Percentiles rank a stretch among this genome's conserved stretches.
Conservation (phyloP, 2,113 vertebrate species). For the Silurus glanis region DNA sequence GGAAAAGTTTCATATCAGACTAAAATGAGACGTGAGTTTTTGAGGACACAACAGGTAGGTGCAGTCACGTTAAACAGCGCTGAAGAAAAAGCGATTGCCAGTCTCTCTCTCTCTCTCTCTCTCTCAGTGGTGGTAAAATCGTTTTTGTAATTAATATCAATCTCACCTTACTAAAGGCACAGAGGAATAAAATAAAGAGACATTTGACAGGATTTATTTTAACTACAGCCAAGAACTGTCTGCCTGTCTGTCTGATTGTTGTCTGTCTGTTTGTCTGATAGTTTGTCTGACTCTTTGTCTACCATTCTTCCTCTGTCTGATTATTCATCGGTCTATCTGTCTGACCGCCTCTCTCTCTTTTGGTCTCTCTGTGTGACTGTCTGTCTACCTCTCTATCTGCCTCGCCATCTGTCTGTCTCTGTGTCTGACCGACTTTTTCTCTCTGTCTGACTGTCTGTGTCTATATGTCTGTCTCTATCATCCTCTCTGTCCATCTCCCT, state of each 20-base stretch:
- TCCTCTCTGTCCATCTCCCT: neutral
- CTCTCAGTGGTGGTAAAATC: neutral
- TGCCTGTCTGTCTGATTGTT: neutral
- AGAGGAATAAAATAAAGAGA: neutral
- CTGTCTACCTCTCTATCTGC: neutral
- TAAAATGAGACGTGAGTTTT: neutral
- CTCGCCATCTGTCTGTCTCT: neutral
- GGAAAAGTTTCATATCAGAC: neutral
- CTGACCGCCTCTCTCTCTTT: neutral
- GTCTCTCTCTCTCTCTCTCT: neutral
- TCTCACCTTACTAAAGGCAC: neutral
- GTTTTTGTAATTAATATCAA: neutral
- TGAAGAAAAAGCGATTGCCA: neutral
- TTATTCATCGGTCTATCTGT: neutral
- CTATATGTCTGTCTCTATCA: neutral
- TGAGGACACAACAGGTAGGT: neutral
- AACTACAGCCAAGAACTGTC: neutral
- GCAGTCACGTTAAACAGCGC: too few species aligned
- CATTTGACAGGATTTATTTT: neutral
- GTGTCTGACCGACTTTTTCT: neutral
- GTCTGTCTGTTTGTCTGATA: too few species aligned
- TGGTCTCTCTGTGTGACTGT: neutral
- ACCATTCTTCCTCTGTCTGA: neutral
- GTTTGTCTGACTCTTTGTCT: too few species aligned
- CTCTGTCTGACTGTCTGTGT: accelerated